phyloP scores from a whole-genome alignment of 2,113 vertebrate genomes.

The Sula dactylatra region DNA sequence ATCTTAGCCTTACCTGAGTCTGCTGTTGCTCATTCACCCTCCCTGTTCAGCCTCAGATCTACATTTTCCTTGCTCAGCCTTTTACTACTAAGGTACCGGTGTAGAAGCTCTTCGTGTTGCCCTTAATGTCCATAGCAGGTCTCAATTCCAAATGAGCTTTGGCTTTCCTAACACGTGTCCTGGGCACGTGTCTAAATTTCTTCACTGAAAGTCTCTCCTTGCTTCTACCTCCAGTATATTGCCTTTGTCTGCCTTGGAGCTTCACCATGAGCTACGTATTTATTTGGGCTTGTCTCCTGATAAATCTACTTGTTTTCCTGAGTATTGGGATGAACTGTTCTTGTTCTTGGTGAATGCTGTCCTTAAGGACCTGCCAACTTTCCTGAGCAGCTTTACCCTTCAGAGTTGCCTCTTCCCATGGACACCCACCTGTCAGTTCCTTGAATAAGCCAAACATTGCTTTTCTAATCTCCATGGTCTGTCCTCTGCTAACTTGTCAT shows the following conservation, averaged over 20 bases:
- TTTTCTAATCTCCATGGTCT: not conserved
- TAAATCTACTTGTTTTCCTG: not conserved
- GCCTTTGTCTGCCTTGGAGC: not conserved
- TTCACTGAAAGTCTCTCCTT: not conserved
- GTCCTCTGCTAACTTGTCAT: not conserved
- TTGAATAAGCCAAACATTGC: not conserved
- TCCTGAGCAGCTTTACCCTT: not conserved
- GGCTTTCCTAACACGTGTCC: no score
- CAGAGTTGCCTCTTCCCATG: not conserved
- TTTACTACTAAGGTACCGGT: not conserved
- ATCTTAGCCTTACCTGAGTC: not conserved
- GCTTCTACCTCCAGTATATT: not conserved
- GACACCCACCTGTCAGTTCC: not conserved
- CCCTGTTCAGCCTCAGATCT: not conserved
- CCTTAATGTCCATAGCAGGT: no score
- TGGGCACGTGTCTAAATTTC: no score
- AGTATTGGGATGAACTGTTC: not conserved
- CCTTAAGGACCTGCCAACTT: not conserved
- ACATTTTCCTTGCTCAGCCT: not conserved
- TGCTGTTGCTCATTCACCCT: not conserved
- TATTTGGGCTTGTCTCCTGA: not conserved
- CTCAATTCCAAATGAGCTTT: no score
- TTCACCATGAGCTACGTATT: not conserved
- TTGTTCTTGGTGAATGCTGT: not conserved
- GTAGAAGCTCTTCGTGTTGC: not conserved